A percentile compares a stretch with the other conserved stretches of the same genome.
phyloP scores from a whole-genome alignment of 92 coral and sea anemone species.

The Blastomussa wellsi region DNA sequence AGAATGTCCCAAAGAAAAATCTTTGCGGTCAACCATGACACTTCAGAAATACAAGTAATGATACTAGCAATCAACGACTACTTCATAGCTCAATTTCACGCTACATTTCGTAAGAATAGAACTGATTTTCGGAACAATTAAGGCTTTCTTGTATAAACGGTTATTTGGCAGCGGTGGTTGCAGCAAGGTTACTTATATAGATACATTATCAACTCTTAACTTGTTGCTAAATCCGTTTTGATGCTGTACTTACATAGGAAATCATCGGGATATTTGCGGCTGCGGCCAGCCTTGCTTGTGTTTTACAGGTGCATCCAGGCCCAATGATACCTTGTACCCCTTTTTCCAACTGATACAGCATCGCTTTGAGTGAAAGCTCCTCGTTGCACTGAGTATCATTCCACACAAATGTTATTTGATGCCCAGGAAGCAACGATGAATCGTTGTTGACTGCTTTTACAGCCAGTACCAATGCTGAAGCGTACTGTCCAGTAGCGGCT shows the following conservation, averaged over 20 bases:
- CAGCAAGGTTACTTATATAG: background rate
- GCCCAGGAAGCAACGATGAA: constrained; percentile 43
- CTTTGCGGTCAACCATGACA: background rate
- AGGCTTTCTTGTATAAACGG: background rate
- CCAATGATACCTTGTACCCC: constrained; percentile 81
- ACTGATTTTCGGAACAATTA: background rate
- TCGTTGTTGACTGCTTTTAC: constrained; percentile 53
- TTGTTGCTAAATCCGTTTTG: constrained; percentile 9
- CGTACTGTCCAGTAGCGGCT: constrained; percentile 28
- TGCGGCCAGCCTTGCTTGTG: constrained; percentile 76
- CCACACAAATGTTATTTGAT: constrained; percentile 55
- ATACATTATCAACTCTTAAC: background rate
- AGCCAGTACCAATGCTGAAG: constrained; percentile 66
- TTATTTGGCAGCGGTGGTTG: background rate
- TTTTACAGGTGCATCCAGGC: constrained; percentile 80
- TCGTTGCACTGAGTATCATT: constrained; percentile 59
- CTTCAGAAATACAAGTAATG: background rate
- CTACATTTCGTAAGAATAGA: background rate
- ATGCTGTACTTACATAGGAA: constrained; percentile 85
- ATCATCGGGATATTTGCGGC: constrained; percentile 79
- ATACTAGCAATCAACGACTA: background rate
- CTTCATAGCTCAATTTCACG: background rate
- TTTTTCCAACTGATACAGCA: constrained; percentile 37
- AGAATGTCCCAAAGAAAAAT: constrained; percentile 4
- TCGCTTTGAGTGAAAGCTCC: constrained; percentile 38